Conservation (phyloP, 2,113 vertebrate species). For the Saccopteryx bilineata region DNA sequence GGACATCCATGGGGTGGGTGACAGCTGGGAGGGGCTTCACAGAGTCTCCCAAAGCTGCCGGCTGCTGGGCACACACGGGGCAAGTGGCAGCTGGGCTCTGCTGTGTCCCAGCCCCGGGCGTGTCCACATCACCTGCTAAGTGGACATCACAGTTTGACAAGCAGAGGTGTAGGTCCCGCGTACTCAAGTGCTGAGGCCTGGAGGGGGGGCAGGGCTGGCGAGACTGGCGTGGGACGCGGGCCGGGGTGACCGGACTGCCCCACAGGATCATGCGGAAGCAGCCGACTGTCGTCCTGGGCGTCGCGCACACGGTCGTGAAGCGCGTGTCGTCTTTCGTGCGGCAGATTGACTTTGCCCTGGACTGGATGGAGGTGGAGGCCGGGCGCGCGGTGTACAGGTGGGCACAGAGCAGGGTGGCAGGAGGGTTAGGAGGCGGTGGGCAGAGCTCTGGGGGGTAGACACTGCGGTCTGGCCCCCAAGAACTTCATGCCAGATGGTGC, state of each 20-base stretch:
- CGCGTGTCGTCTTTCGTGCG: conserved; percentile 95
- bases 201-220: background rate
- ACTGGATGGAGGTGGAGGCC: conserved; percentile 98
- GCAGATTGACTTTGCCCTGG: conserved; percentile 97
- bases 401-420: accelerated
- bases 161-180: background rate
- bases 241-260: accelerated
- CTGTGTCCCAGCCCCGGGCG: no score
- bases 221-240: accelerated
- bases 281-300: conserved; percentile 92
- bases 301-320: conserved; percentile 95
- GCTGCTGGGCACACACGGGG: background rate
- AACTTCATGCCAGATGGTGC: background rate
- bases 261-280: conserved; percentile 95
- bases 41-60: background rate
- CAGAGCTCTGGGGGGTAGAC: background rate
- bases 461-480: background rate
- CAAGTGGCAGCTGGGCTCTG: accelerated
- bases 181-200: background rate
- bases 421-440: background rate
- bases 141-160: background rate
- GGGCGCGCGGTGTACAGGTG: conserved; percentile 93
- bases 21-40: accelerated
- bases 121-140: accelerated
- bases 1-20: background rate